phyloP scores from a whole-genome alignment of 1,140 invertebrate genomes.

The Physella acuta region DNA sequence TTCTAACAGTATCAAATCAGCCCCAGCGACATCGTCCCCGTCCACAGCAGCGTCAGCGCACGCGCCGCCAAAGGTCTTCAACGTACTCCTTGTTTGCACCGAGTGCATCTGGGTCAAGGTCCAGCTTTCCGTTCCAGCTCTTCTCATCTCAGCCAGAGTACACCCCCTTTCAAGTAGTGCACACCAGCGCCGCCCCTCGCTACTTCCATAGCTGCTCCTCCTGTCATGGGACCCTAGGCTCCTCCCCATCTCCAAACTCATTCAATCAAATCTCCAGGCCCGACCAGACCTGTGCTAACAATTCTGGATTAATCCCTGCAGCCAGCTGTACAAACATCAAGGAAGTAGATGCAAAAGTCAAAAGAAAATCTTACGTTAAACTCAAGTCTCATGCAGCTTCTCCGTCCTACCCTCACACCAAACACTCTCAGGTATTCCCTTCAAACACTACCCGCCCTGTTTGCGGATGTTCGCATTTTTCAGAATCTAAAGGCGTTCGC shows the following conservation, averaged over 20 bases:
- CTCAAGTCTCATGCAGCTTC: not conserved
- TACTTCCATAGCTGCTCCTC: constrained; percentile 37
- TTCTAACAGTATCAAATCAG: no score
- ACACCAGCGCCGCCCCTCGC: not conserved
- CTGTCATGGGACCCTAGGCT: constrained; percentile 40
- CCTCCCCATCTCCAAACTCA: constrained; percentile 32
- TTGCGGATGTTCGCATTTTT: not conserved
- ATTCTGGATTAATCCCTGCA: not conserved
- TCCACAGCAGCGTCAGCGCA: no score
- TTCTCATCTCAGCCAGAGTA: constrained; percentile 14
- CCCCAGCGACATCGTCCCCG: no score
- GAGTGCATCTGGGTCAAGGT: constrained; percentile 4
- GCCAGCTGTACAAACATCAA: not conserved
- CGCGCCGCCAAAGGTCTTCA: no score
- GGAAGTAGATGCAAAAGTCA: no score
- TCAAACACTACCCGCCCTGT: not conserved
- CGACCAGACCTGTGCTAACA: not conserved
- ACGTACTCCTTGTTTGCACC: constrained; percentile 4
- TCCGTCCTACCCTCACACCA: not conserved
- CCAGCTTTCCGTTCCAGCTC: constrained; percentile 20
- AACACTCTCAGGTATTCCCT: constrained; percentile 3
- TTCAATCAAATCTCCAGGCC: no score
- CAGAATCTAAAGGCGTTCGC: not conserved
- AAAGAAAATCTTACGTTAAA: not conserved
- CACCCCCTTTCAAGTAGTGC: constrained; percentile 13